Evolutionary conservation across 2,888 invertebrate species (phyloP), one percentile per base, ranked within the genome.

Genomic region (Tiliacea citrago): DNA sequence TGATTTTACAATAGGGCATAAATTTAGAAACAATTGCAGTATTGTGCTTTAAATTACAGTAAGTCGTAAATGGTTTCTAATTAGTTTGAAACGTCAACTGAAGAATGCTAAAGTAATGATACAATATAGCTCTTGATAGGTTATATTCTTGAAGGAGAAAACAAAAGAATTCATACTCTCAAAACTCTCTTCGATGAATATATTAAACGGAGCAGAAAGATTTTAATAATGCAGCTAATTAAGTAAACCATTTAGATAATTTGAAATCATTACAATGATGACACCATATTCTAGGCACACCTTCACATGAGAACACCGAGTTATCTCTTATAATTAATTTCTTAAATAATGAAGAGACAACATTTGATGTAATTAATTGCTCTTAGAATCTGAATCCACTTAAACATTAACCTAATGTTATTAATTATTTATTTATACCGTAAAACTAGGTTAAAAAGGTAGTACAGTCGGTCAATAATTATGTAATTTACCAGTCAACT

Each of bases 361-460:
- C 21, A 35, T 60, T 77, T 21, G 13, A 24, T n/a, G 45, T 55
- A 63, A 60, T 63, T 66, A 77, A 42, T 65, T 57, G 29, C 29
- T 75, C n/a, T 58, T 13, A 49, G 8, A 66, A 51, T 66, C 18
- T 21, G 5, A 68, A 51, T 75, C 57, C n/a, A 21, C 18, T 65
- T 49, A 24, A 45, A 63, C 12, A 79, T 83, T 65, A 55, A 58
- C 63, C 35, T 49, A 66, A 47, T 51, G 35, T 57, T 58, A 69
- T 68, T 68, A 21, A 62, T 65, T 49, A n/a, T 68, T 68, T 58
- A 68, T 62, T 57, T 10, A 67, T 45, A 82, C 51, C 35, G 13
- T 66, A 73, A 69, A 80, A 58, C 24, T 83, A 69, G 53, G 75
- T 73, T 79, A 79, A 80, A 65, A 24, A 39, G 35, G 45, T 68